phyloP scores from a whole-genome alignment of 2,113 vertebrate genomes.

The Vicugna pacos region DNA sequence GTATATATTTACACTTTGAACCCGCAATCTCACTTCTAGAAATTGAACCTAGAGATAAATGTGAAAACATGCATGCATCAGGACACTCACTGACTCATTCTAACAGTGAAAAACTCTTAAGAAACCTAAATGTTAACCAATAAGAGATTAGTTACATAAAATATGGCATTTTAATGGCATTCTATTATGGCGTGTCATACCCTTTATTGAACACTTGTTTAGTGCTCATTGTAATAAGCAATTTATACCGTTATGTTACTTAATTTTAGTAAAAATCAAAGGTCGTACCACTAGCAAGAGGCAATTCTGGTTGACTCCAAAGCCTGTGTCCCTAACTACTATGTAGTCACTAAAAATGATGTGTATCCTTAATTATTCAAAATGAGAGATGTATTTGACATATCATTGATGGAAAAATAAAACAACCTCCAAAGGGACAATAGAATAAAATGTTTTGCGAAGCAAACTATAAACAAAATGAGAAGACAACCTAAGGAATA shows the following conservation, averaged over 20 bases:
- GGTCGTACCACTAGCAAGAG: not conserved
- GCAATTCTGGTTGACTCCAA: not conserved
- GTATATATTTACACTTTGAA: not conserved
- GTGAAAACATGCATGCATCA: not conserved
- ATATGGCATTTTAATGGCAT: not conserved
- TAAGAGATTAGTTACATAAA: constrained; percentile 31
- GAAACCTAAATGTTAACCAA: not conserved
- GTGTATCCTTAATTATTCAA: not conserved
- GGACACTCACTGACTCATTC: not conserved
- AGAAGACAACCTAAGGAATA: no score
- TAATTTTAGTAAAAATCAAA: not conserved
- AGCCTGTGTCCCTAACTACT: not conserved
- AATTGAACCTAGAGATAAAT: constrained; percentile 17
- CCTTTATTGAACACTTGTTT: not conserved
- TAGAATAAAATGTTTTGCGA: not conserved
- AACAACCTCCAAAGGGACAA: not conserved
- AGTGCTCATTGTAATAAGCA: not conserved
- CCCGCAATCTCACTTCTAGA: not conserved
- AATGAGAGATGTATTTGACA: not conserved
- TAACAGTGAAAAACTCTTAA: constrained; percentile 14
- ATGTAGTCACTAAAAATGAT: not conserved
- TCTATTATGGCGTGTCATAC: not conserved
- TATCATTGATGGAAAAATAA: not conserved
- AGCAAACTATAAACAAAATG: no score
- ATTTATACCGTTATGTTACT: not conserved